Percentiles rank a stretch among this genome's conserved stretches.
Conservation (phyloP, 2,113 vertebrate genomes). For the Rhinoderma darwinii region DNA sequence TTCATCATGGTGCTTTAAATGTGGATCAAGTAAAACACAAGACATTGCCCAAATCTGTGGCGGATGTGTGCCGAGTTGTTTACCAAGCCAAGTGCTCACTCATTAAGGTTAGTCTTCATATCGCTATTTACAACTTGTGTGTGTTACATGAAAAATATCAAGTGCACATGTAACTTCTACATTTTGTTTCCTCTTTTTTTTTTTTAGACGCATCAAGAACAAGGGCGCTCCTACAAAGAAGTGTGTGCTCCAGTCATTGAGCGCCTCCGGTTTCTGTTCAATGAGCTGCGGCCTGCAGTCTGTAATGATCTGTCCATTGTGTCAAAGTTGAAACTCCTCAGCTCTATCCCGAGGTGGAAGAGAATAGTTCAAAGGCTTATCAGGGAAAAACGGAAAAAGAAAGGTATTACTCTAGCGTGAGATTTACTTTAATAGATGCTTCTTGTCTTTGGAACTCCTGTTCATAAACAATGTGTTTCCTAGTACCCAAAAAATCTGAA, state of each 20-base stretch:
- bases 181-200: constrained; percentile 4
- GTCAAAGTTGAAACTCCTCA: constrained; percentile 92
- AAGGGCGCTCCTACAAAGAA: constrained; percentile 98
- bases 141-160: background rate
- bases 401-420: constrained; percentile 72
- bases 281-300: constrained; percentile 93
- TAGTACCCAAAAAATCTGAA: constrained; percentile 92
- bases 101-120: constrained; percentile 83
- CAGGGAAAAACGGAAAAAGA: constrained; percentile 90
- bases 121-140: background rate
- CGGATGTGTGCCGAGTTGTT: constrained; percentile 95
- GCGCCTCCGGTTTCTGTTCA: constrained; percentile 93
- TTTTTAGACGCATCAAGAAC: constrained; percentile 93
- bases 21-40: constrained; percentile 93
- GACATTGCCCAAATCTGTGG: constrained; percentile 92
- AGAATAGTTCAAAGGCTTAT: constrained; percentile 92
- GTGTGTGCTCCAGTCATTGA: constrained; percentile 97
- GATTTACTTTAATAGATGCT: too few relatives aligned
- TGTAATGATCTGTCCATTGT: constrained; percentile 94
- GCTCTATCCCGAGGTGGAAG: constrained; percentile 93
- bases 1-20: constrained; percentile 87
- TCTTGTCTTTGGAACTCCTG: background rate
- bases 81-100: constrained; percentile 98
- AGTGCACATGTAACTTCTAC: background rate
- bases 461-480: constrained; percentile 29